Base-by-base conservation (phyloP, 2,113 vertebrate genomes). In the Xenopus laevis region DNA sequence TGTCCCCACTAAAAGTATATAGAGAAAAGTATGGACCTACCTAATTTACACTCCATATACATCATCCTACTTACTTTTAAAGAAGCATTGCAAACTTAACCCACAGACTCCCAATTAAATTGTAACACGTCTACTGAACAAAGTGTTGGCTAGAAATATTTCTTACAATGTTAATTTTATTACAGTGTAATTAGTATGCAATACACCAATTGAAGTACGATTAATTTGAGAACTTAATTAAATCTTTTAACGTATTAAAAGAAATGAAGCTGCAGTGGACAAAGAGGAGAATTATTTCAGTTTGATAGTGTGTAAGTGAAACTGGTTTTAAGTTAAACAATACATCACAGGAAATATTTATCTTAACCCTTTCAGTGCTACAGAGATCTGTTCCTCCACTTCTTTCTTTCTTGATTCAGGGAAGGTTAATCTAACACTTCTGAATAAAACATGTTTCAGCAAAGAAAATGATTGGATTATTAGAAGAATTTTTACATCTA, bases 191-290 rank as follows among this genome's bases (percentile, higher is more conserved):
- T 76, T 76, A 69, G 58, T 45, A 76, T 76, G 73, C 73, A n/a
- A 18, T 59, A 11, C 17, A 13, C 47, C 15, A 27, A 13, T 21
- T 50, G 61, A 46, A 53, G 58, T 63, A 63, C 66, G 45, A 76
- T 76, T 68, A 55, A 76, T 76, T 68, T 76, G 45, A 40, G 66
- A 55, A 7, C 69, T 76, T 69, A 69, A 75, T 75, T 61, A 75
- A 75, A 75, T 75, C 65, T 75, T 76, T 76, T 69, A 69, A 69
- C 63, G 65, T 69, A 55, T 62, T 63, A 76, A 76, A 69, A 20
- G 16, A 68, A 76, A 63, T 44, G 23, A 27, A 27, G 23, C 23
- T 27, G 53, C 73, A 21, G 44, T 53, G 73, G 73, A 69, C 73
- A 76, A 76, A 76, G 65, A 18, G 57, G 66, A 45, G 46, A 76